Base-by-base conservation (phyloP, 37 sponge, comb jelly and placozoan species). In the Chondrilla cf. caribensis region DNA sequence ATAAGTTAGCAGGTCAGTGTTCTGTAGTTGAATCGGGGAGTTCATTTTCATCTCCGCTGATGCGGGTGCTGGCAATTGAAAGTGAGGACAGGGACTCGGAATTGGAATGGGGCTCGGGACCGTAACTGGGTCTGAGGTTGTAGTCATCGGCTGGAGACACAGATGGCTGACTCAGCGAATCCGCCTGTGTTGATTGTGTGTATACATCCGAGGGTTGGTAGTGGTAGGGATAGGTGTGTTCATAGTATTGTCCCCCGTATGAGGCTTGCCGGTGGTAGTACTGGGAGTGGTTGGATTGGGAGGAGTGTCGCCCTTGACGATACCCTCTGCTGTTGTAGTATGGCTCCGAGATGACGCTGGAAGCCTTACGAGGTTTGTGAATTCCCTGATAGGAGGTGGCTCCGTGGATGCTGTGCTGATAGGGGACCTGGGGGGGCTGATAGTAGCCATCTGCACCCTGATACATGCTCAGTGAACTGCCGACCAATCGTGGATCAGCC, bases 321-420 rank as follows among this genome's bases (percentile, higher is more conserved):
- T 38, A 73, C 15, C 43, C 76, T 42, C 76, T 22, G 18, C 24
- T 15, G 44, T 35, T 11, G 2, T 40, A 42, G 25, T 38, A 73
- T 2, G 76, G 76, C 43, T 73, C 76, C 2, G 76, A 73, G 19
- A 73, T 73, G 24, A 39, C 76, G 40, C 76, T 73, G 76, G 76
- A 73, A 36, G 76, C 44, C 41, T 73, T 73, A 17, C 76, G 41
- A 8, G 72, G 72, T 18, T 31, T 1, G 44, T 73, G 24, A 2
- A 73, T 2, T 21, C 76, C 76, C 18, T 37, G n/a, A 39, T 39
- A 73, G 2, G 76, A 73, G n/a, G 17, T 73, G n/a, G 76, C 42
- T 29, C 68, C 68, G 1, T 67, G 32, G 32, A 67, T 28, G 51
- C 51, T 47, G 32, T n/a, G 29, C 35, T 29, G 29, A 33, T 67